Evolutionary conservation across 2,888 invertebrate species (phyloP), one percentile per base, ranked within the genome.

Genomic region (Perizoma affinitatum): DNA sequence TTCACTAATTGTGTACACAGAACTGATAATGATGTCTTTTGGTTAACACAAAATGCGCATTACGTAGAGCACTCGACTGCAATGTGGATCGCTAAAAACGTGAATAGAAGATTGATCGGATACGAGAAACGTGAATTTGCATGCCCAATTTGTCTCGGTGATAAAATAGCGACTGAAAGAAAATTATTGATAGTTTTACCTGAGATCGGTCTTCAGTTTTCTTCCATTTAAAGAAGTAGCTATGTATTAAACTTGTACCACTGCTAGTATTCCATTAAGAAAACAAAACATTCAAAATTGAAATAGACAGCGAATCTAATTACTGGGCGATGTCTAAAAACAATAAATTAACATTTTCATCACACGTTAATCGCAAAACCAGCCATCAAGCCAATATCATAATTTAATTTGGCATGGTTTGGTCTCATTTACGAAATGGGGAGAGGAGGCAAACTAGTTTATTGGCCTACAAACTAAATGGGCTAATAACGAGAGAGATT

Each of bases 181-280:
- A 79, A 69, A 69, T 74, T 71, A 66, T 65, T 71, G 66, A 70
- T 70, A 73, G 75, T 72, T 76, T 84, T 87, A 85, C 85, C 87
- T 84, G 67, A 62, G 49, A 53, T 58, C 65, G 58, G 68, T 69
- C 68, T 79, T 74, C 70, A 61, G 69, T 69, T 73, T 62, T 62
- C 42, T 46, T 53, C 40, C 35, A 36, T 46, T 50, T 5, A 49
- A 42, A 48, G 51, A 40, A 43, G 36, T 46, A 22, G 22, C 10
- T 10, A 36, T 7, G 9, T 38, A 5, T 49, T 47, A 42, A 8
- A 11, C 11, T 10, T 6, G 6, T 53, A 35, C 9, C 1, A 22
- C 7, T 48, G 43, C 34, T 34, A 22, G 1, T 7, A 40, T 47
- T 49, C 43, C 38, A 45, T 38, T 40, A 35, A 3, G 10, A 35